Conservation (phyloP, 2,113 vertebrate species). For the Procavia capensis region DNA sequence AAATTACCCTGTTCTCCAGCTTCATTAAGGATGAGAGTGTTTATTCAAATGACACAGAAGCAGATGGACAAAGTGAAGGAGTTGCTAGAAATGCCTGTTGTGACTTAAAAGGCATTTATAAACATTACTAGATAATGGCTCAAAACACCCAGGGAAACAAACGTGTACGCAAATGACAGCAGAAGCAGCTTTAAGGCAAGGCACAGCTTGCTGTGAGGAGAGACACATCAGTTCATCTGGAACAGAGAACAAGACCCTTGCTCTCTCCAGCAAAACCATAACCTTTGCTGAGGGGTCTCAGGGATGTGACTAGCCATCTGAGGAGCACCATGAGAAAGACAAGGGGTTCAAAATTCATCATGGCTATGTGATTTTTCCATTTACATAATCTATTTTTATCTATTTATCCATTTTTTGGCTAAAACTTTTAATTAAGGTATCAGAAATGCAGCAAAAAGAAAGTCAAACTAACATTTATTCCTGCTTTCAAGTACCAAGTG, state of each 20-base stretch:
- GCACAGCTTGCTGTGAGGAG: fast-evolving
- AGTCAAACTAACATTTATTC: background rate
- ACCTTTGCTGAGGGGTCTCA: background rate
- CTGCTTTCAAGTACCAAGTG: background rate
- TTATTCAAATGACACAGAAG: constrained; percentile 44
- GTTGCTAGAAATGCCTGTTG: background rate
- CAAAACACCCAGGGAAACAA: background rate
- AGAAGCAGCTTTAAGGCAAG: background rate
- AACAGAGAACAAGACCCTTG: background rate
- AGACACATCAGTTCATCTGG: background rate
- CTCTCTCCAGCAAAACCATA: background rate
- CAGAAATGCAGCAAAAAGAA: constrained; percentile 26
- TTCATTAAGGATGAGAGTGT: background rate
- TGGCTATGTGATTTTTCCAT: background rate
- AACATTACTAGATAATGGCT: constrained; percentile 8
- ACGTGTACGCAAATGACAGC: background rate
- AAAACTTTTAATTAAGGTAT: background rate
- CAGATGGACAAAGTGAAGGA: background rate
- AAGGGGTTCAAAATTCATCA: background rate
- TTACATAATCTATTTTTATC: background rate
- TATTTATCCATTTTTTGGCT: background rate
- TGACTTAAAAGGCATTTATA: background rate
- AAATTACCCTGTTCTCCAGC: background rate
- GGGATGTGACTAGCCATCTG: background rate
- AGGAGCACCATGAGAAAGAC: background rate